Evolutionary conservation across 2,888 invertebrate species (phyloP).

Genomic region (Sesia bembeciformis): DNA sequence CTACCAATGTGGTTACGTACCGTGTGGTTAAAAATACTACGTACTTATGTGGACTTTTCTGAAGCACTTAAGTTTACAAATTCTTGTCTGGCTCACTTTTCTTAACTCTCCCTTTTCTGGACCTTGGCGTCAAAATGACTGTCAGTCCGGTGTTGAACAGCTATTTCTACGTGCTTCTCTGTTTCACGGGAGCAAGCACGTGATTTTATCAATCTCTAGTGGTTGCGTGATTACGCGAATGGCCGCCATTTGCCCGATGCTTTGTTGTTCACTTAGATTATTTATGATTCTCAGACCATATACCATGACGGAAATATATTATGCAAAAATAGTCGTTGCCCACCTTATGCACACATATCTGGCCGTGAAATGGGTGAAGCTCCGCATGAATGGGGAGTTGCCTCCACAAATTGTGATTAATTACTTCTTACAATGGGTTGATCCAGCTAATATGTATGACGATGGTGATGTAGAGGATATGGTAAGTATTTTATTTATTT

Average conservation of each 20-base stretch:
- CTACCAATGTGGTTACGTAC: no score
- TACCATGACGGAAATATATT: constrained; percentile 43
- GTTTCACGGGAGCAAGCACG: no score
- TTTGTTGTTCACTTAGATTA: no score
- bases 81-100: background rate
- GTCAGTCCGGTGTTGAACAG: no score
- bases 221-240: no score
- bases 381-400: constrained; percentile 17
- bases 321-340: constrained; percentile 35
- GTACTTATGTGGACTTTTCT: no score
- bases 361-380: constrained; percentile 37
- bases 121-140: background rate
- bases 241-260: no score
- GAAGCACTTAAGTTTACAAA: no score
- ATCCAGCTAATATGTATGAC: constrained; percentile 28
- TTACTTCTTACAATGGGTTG: constrained; percentile 49
- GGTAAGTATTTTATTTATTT: constrained; percentile 19
- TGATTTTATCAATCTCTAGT: no score
- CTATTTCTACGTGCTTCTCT: no score
- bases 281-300: constrained; percentile 26
- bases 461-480: constrained; percentile 26
- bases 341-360: constrained; percentile 37
- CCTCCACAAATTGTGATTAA: constrained; percentile 36
- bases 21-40: no score
- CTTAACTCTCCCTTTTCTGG: background rate